These are phyloP conservation scores for Sardinella longiceps DNA, from an alignment of 2,797 vertebrate species.

Conservation along the genomic window DNA sequence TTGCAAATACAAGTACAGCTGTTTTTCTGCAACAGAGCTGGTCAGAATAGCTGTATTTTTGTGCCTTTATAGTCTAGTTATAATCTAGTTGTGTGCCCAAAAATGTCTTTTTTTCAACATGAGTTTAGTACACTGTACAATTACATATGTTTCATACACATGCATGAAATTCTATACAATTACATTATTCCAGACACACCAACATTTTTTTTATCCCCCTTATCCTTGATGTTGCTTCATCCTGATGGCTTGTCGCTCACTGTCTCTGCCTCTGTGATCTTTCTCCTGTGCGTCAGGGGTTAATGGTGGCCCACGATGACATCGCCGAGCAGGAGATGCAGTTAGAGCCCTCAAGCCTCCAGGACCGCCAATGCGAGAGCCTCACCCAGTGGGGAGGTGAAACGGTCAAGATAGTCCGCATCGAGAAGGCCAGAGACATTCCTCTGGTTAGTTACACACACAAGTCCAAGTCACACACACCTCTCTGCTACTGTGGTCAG, in stretches of 20 bases:
- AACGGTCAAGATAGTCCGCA: conserved; percentile 93
- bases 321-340: conserved; percentile 95
- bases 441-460: conserved; percentile 82
- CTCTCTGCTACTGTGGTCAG: not conserved
- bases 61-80: no score
- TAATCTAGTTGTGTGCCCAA: not conserved
- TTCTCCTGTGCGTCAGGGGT: conserved; percentile 71
- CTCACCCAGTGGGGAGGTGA: conserved; percentile 90
- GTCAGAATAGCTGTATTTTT: not conserved
- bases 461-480: not conserved
- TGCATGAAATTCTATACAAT: no score
- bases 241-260: not conserved
- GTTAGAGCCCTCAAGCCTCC: conserved; percentile 76
- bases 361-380: conserved; percentile 81
- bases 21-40: not conserved
- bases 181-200: no score
- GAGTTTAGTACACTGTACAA: no score
- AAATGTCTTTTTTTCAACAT: no score
- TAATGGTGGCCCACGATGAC: conserved; percentile 91
- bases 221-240: not conserved
- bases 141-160: no score
- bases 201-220: no score
- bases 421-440: conserved; percentile 94
- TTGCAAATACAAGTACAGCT: not conserved
- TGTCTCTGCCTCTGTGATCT: conserved; percentile 10